phyloP scores from a whole-genome alignment of 2,113 vertebrate genomes.

The Dasypus novemcinctus region DNA sequence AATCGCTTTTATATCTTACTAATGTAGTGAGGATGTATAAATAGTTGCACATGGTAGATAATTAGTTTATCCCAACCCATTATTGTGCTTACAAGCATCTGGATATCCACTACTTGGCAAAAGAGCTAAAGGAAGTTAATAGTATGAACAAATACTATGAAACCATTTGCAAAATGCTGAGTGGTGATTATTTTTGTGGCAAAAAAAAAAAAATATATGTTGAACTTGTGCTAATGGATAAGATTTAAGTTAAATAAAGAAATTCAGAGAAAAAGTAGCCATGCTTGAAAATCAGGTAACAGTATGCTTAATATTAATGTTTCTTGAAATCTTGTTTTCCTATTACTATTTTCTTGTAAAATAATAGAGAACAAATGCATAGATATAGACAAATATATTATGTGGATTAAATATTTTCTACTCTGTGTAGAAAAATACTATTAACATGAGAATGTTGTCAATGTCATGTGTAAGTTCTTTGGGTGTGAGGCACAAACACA shows the following conservation, averaged over 20 bases:
- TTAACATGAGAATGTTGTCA: not conserved
- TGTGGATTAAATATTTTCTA: not conserved
- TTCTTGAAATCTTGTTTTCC: not conserved
- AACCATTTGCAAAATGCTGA: slow-evolving; percentile 51
- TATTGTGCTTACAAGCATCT: slow-evolving; percentile 65
- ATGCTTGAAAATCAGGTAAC: not conserved
- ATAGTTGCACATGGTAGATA: slow-evolving; percentile 67
- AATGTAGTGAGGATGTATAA: slow-evolving; percentile 59
- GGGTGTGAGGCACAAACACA: no score
- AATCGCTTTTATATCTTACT: slow-evolving; percentile 55
- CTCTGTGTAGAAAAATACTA: not conserved
- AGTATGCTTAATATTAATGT: not conserved
- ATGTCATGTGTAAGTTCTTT: no score
- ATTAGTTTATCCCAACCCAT: slow-evolving; percentile 73
- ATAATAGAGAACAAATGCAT: not conserved
- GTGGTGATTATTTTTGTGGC: not conserved
- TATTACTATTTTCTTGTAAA: not conserved
- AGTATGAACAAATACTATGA: slow-evolving; percentile 47
- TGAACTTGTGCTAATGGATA: not conserved
- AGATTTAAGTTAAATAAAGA: not conserved
- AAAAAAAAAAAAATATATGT: slow-evolving; percentile 15
- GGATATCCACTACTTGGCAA: slow-evolving; percentile 57
- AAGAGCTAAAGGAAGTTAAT: slow-evolving; percentile 33
- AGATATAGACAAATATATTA: not conserved
- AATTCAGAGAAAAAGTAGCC: not conserved